A percentile compares a stretch with the other conserved stretches of the same genome.
These are phyloP conservation scores for Varanus salvator DNA, from an alignment of 2,113 vertebrate species.

Conservation along the genomic window DNA sequence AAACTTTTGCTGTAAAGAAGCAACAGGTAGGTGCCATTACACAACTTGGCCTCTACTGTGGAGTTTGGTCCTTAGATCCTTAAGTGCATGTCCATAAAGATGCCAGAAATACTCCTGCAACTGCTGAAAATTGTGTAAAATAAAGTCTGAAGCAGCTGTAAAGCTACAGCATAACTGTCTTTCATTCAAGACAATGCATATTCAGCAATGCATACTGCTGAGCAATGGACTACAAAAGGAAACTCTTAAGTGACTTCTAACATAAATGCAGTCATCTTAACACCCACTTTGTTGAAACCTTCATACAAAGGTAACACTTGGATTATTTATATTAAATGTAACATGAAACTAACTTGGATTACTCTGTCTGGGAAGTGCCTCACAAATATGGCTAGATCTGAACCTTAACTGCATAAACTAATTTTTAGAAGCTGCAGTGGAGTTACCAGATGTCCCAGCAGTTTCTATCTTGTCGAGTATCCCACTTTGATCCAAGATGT, in stretches of 20 bases:
- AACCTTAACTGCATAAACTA: not conserved
- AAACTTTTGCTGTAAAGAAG: not conserved
- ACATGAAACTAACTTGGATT: not conserved
- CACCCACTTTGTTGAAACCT: not conserved
- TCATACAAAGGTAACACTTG: not conserved
- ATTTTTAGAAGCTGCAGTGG: constrained; percentile 1
- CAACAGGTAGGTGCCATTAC: not conserved
- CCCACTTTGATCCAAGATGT: not conserved
- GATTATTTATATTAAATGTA: not conserved
- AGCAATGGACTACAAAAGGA: not conserved
- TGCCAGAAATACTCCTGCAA: not conserved
- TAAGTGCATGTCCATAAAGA: too few relatives aligned
- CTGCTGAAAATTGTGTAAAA: not conserved
- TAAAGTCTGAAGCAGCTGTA: not conserved
- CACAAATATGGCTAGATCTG: not conserved
- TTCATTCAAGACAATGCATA: not conserved
- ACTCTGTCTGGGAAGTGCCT: not conserved
- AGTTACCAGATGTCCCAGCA: not conserved
- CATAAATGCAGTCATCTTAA: not conserved
- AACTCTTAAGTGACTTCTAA: not conserved
- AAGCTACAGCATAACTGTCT: not conserved
- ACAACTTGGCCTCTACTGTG: not conserved
- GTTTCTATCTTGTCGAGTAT: not conserved
- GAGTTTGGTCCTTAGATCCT: not conserved
- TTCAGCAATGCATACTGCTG: not conserved